These are phyloP conservation scores for Aythya baeri DNA, from an alignment of 2,113 vertebrate genomes.

Conservation along the genomic window DNA sequence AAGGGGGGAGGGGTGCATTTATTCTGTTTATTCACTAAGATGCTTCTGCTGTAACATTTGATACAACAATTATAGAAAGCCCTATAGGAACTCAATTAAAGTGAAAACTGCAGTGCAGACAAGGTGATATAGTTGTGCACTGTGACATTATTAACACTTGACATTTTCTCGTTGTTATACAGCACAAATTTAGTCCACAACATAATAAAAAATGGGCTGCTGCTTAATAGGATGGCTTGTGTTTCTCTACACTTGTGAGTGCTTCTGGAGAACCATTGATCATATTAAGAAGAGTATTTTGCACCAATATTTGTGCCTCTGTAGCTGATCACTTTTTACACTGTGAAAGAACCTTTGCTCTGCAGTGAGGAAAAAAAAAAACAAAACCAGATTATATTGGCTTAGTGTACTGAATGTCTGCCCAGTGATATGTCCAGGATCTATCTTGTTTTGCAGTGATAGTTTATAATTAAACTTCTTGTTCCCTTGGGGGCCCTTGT, in stretches of 20 bases:
- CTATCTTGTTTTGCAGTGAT: slow-evolving; percentile 5
- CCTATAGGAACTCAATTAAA: background rate
- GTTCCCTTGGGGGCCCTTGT: background rate
- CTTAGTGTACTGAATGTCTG: background rate
- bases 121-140: background rate
- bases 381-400: background rate
- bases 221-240: background rate
- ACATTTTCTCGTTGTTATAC: background rate
- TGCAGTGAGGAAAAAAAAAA: background rate
- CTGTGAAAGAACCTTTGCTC: background rate
- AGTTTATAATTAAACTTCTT: slow-evolving; percentile 34
- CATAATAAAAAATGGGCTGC: background rate
- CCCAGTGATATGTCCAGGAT: background rate
- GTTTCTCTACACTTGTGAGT: background rate
- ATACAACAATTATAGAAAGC: background rate
- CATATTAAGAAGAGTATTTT: background rate
- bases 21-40: background rate
- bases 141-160: background rate
- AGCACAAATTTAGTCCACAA: background rate
- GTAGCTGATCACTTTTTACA: background rate
- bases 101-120: background rate
- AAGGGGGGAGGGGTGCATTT: background rate
- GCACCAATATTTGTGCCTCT: background rate
- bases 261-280: background rate
- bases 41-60: background rate